These are phyloP conservation scores for Polydrusus cervinus DNA, from an alignment of 2,888 invertebrate genomes.

Conservation along the genomic window DNA sequence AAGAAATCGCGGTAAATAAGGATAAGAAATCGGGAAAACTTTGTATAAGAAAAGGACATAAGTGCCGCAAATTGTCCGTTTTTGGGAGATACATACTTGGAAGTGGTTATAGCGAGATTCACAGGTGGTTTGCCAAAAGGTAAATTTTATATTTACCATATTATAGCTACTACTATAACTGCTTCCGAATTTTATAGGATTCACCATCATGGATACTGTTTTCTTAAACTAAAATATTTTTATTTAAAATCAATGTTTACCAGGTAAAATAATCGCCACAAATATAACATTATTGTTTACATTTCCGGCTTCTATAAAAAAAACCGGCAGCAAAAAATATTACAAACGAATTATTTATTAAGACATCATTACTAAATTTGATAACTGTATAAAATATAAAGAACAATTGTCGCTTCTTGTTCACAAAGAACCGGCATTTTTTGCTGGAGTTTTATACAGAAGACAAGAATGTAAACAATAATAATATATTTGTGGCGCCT, in stretches of 20 bases:
- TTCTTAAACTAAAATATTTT: not conserved
- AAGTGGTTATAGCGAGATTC: constrained; percentile 34
- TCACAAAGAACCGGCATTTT: too few species aligned
- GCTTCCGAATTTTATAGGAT: constrained; percentile 13
- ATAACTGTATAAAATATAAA: too few species aligned
- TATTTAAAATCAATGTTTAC: not conserved
- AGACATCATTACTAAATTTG: too few species aligned
- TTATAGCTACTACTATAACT: not conserved
- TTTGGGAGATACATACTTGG: constrained; percentile 26
- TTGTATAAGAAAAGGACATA: constrained; percentile 27
- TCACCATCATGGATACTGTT: not conserved
- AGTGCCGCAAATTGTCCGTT: constrained; percentile 33
- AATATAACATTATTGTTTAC: too few species aligned
- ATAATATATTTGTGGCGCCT: too few species aligned
- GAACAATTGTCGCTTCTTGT: too few species aligned
- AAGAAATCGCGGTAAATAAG: constrained; percentile 27
- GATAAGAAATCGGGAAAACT: constrained; percentile 29
- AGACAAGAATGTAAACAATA: too few species aligned
- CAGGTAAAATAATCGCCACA: too few species aligned
- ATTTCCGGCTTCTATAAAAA: too few species aligned
- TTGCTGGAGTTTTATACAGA: too few species aligned
- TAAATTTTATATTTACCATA: constrained; percentile 35
- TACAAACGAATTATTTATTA: too few species aligned
- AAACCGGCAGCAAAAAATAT: too few species aligned
- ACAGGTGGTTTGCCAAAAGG: constrained; percentile 49